Base-by-base conservation (phyloP, 2,888 invertebrate species). In the Xanthia icteritia region DNA sequence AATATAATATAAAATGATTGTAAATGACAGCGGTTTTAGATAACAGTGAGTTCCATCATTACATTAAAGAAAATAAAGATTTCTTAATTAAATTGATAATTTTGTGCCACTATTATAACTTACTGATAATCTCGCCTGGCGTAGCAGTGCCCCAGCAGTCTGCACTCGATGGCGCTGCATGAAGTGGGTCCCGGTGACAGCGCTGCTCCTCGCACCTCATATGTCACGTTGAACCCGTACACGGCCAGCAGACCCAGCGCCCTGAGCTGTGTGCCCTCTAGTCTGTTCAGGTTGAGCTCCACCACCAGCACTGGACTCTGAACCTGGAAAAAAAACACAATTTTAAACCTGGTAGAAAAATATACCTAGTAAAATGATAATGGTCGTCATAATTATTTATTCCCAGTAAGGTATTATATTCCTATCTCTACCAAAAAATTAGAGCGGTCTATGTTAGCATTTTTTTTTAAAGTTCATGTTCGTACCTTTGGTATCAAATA, bases 201-300 rank as follows among this genome's bases (percentile, higher is more conserved):
- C 4, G 93, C 91, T 1, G 94, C 94, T 0, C 91, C 92, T 79
- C 94, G 92, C 86, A 99, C 98, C 92, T 99, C 98, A 93, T 99
- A 99, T 45, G 99, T 99, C 89, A 99, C 97, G 95, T 99, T 99
- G 96, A 99, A 99, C n/a, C 99, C 99, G 92, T 98, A 99, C 61
- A 99, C 98, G 82, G 99, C 98, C 81, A 99, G 96, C 51, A 99
- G 97, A 76, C 98, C 97, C 83, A 98, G 95, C 0, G 98, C 99
- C 9, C 99, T 97, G 76, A 99, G 96, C 94, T 99, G 99, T 51
- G 98, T 98, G 17, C 98, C 98, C 92, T 98, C 98, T 80, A 98
- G 95, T 42, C 97, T 96, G 87, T 97, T 97, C 89, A 99, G 97
- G 65, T 97, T 96, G 89, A 99, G 97, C 85, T 98, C 98, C 83